These are phyloP conservation scores for Cynocephalus volans DNA, from an alignment of 2,113 vertebrate species.

Conservation along the genomic window DNA sequence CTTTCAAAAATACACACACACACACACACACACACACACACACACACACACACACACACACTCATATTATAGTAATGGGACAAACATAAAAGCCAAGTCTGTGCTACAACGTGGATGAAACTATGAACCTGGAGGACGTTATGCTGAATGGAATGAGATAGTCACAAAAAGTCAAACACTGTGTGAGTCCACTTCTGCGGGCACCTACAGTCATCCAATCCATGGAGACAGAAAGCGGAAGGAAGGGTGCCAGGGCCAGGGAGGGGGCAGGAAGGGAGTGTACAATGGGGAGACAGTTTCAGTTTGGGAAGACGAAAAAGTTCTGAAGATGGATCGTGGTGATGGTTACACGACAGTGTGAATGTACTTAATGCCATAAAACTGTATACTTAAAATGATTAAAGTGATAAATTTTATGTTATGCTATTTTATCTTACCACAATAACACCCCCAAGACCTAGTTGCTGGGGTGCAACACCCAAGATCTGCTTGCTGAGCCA, in stretches of 20 bases:
- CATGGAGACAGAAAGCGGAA: background rate
- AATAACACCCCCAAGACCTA: background rate
- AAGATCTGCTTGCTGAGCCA: too few species aligned
- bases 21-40: background rate
- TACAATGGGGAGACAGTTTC: background rate
- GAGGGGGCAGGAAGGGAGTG: background rate
- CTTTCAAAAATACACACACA: background rate
- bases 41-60: background rate
- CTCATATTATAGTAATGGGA: background rate
- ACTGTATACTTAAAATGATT: background rate
- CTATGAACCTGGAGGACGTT: background rate
- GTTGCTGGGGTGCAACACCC: too few species aligned
- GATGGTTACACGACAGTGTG: background rate
- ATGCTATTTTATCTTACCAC: background rate
- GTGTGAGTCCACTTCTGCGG: accelerated
- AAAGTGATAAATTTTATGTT: background rate
- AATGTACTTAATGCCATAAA: background rate
- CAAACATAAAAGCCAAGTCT: background rate
- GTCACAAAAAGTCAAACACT: background rate
- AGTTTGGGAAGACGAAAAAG: background rate
- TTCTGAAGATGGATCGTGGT: background rate
- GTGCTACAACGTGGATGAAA: accelerated
- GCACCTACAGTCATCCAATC: background rate
- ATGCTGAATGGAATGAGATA: background rate
- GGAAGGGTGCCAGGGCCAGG: accelerated